Evolutionary conservation across 2,797 vertebrate species (phyloP).

Genomic region (Dermochelys coriacea): DNA sequence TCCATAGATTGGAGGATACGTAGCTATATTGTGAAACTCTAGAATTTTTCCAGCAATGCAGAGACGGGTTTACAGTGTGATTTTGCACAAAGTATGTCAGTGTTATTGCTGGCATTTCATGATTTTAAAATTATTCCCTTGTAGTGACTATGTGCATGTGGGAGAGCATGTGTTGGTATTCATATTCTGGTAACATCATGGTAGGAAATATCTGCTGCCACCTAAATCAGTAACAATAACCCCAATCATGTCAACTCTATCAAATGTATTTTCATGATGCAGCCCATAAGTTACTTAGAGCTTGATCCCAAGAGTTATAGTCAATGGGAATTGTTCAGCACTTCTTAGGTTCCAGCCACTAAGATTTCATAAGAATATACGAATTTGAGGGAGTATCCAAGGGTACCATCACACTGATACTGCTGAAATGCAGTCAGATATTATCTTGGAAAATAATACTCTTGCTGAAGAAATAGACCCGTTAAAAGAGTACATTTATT

Average conservation of each 20-base stretch:
- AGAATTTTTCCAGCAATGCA: not conserved
- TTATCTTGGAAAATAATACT: not conserved
- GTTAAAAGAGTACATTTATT: slow-evolving; percentile 26
- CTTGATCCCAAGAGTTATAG: not conserved
- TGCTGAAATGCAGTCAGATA: too few relatives aligned
- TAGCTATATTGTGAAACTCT: not conserved
- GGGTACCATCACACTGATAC: not conserved
- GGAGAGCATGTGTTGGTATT: not conserved
- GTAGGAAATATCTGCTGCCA: not conserved
- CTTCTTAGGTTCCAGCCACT: not conserved
- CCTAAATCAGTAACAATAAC: not conserved
- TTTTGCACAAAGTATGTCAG: not conserved
- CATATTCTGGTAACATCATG: not conserved
- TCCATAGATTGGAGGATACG: not conserved
- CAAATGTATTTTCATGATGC: not conserved
- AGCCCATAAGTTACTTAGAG: not conserved
- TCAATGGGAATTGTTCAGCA: not conserved
- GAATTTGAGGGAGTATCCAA: not conserved
- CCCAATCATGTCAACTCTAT: not conserved
- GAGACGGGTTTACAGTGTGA: not conserved
- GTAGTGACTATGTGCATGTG: accelerated
- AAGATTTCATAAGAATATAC: not conserved
- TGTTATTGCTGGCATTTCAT: not conserved
- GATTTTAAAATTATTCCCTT: not conserved
- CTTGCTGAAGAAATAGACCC: not conserved